Evolutionary conservation across 2,797 vertebrate species (phyloP), one percentile per base, ranked within the genome.

Genomic region (Nasua narica): DNA sequence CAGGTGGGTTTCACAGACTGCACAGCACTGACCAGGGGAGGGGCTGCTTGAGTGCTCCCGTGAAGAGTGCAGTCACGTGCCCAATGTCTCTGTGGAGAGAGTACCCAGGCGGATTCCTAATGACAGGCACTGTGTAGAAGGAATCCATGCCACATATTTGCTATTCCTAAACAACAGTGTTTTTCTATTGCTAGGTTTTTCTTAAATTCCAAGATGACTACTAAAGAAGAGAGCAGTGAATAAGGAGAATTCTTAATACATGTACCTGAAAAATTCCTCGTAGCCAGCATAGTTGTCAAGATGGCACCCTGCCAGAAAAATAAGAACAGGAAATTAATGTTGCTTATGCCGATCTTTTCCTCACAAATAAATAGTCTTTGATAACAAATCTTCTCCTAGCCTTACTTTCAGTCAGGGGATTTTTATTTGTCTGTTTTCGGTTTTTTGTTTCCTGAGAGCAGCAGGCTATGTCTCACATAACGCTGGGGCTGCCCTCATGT

Each of bases 221-320:
- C 27, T 23, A 46, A 32, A 85, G 32, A 87, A 23, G 43, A 35
- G 19, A 81, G 5, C 11, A 48, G 32, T 52, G 37, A 19, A 76
- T 15, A n/a, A 67, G 56, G 54, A 69, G 58, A 95, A 70, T 95
- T 95, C n/a, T 96, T 65, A 87, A 67, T 67, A 43, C 96, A 98
- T 98, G 95, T 99, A 99, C 99, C 99, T 99, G 99, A 99, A 98
- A 99, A 99, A 98, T 99, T 99, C 96, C 99, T 99, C 76, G 99
- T 99, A 97, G 99, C 99, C 91, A 99, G 99, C 99, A 99, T 99
- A 7, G 99, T 99, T 65, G 99, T 99, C 97, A 99, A 98, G 98
- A 99, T 99, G 60, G 99, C 99, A 27, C 99, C 99, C 99, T 99
- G 97, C 87, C 65, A 89, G 94, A 96, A 35, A 98, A 89, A 97